Evolutionary conservation across 2,797 vertebrate genomes (phyloP), one percentile per base, ranked within the genome.

Genomic region (Sebastes aleutianus): DNA sequence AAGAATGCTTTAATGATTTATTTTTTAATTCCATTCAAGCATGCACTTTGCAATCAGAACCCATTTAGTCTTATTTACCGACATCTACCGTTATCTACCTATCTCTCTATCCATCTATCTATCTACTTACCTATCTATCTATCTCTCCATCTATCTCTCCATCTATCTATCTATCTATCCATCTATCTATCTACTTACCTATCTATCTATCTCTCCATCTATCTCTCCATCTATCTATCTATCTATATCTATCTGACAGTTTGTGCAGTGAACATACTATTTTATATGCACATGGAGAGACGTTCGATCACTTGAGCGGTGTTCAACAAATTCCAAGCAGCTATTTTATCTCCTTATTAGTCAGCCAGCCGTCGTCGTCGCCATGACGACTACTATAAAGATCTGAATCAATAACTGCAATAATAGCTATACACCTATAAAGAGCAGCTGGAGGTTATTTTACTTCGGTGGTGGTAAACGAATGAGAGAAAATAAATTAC

Each of bases 21-120:
- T 72, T 80, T 89, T 79, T 70, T 11, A 27, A 64, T 73, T 57
- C 43, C 64, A 59, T 66, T 80, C 27, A 43, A 72, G 89, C 91
- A 93, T 91, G 90, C 61, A 85, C 71, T 67, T 76, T 64, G 77
- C 74, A 78, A 34, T 70, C 78, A 63, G 18, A 89, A 36, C 29
- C 43, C n/a, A 22, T 32, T 80, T 47, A 72, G 56, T 85, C 64
- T 77, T 36, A 61, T 64, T 85, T 79, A 56, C 81, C 79, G 31
- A 73, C 73, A 83, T 39, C 36, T 39, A 13, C 36, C 36, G 36
- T 39, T 6, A 32, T 69, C 47, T 22, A 22, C 54, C 58, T 62
- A 24, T 61, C 31, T 59, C 14, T 67, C 62, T 66, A n/a, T 83
- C 81, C 66, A 69, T 81, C 79, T 29, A 62, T 77, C 79, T 64